Base-by-base conservation (phyloP, 2,113 vertebrate species). In the Peromyscus maniculatus region DNA sequence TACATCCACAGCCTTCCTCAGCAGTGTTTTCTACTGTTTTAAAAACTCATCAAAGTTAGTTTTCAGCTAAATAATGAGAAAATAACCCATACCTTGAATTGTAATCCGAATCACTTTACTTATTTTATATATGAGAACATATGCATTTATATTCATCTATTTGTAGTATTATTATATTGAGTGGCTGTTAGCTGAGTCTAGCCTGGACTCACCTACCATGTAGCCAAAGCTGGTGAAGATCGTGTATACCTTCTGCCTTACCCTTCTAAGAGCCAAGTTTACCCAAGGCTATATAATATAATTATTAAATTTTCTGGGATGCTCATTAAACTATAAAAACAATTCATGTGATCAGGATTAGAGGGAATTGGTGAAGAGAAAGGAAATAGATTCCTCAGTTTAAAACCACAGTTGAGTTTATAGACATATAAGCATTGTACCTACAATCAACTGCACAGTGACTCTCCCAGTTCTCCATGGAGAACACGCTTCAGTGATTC, bases 21-120 rank as follows among this genome's bases (percentile, higher is more conserved):
- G 33, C 46, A 95, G 77, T 93, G 66, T 90, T 93, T 59, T 72
- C 33, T 97, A 57, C 71, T 94, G 82, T 96, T 97, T 95, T 91
- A 94, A 94, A 80, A 91, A 52, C 0, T 46, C 75, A 49, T 4
- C 5, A 83, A 52, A 1, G 62, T 79, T 89, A 83, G 62, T 92
- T 96, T 91, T 71, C 28, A 92, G 28, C 17, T 87, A 80, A 91
- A 22, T 77, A 82, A 74, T 86, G 67, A 96, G n/a, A 66, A 94
- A 95, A 89, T 26, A 95, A 49, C 3, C 62, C 57, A 5, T 57
- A 26, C 31, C 28, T 21, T 87, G 57, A 91, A 90, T 95, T 89
- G 57, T 95, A 94, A 93, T 78, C 7, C 31, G 59, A 71, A 52
- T 8, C 13, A 71, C 7, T 6, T 49, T 95, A 26, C 66, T 79